Evolutionary conservation across 2,888 invertebrate genomes (phyloP).

Genomic region (Philaethria dido): DNA sequence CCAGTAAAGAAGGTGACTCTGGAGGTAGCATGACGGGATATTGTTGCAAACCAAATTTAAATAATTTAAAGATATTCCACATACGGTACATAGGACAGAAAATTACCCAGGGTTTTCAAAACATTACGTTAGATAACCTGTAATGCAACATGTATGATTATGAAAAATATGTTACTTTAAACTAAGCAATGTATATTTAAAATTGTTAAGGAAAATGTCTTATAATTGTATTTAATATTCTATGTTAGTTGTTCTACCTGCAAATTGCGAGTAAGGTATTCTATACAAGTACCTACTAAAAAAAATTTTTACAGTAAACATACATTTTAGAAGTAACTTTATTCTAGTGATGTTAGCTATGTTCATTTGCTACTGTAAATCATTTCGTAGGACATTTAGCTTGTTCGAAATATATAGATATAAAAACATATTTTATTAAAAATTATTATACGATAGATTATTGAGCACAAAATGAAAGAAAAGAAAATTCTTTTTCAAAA

Average conservation of each 20-base stretch:
- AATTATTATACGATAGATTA: not conserved
- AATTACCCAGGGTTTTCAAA: not conserved
- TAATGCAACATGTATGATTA: not conserved
- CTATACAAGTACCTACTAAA: not conserved
- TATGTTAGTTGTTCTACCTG: not conserved
- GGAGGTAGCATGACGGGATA: not conserved
- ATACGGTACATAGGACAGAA: not conserved
- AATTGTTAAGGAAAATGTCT: not conserved
- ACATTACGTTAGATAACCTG: not conserved
- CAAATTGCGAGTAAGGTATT: not conserved
- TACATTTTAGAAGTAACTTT: too few species aligned
- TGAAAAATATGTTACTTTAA: not conserved
- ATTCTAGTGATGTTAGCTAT: not conserved
- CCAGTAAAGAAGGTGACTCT: slow-evolving; percentile 3
- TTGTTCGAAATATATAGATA: not conserved
- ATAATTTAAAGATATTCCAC: not conserved
- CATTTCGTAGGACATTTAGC: not conserved
- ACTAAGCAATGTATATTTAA: not conserved
- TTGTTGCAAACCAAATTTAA: not conserved
- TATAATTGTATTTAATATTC: not conserved
- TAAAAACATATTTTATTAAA: not conserved
- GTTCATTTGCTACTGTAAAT: not conserved
- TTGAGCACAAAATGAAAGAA: too few species aligned
- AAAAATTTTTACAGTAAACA: not conserved
- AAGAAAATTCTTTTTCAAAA: too few species aligned